Percentiles rank a stretch among this genome's conserved stretches.
Conservation (phyloP, 2,888 invertebrate species). For the Ochropacha duplaris region DNA sequence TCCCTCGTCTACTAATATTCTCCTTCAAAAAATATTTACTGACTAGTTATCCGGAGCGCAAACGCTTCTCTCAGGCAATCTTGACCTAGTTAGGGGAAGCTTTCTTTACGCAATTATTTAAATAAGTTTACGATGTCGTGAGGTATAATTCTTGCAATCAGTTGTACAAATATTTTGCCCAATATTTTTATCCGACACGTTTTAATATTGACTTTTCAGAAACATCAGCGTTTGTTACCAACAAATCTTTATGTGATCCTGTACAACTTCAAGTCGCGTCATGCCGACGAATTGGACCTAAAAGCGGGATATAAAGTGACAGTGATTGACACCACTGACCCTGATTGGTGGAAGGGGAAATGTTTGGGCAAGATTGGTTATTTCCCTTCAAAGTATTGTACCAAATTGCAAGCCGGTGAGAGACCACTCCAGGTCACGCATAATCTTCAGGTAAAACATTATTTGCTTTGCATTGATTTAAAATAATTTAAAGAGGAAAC, state of each 20-base stretch:
- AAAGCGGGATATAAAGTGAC: conserved; percentile 96
- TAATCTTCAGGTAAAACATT: conserved; percentile 68
- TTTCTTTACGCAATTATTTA: conserved; percentile 7
- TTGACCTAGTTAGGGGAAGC: not conserved
- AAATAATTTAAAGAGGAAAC: too few relatives aligned
- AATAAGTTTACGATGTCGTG: conserved; percentile 6
- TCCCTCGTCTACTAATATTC: too few relatives aligned
- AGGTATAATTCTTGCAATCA: conserved; percentile 7
- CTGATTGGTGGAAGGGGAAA: conserved; percentile 99
- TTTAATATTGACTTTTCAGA: conserved; percentile 74
- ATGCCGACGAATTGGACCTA: conserved; percentile 96
- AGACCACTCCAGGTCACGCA: conserved; percentile 92
- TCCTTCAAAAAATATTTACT: not conserved
- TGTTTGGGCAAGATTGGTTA: conserved; percentile 95
- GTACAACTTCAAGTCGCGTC: conserved; percentile 97
- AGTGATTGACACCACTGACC: conserved; percentile 96
- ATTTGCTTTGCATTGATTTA: too few relatives aligned
- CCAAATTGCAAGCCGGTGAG: conserved; percentile 94
- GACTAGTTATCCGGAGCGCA: not conserved
- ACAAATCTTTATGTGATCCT: conserved; percentile 96
- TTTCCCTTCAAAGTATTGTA: conserved; percentile 97
- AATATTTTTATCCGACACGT: conserved; percentile 2
- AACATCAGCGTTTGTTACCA: conserved; percentile 92
- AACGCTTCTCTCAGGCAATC: not conserved
- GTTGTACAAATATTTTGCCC: conserved; percentile 14